A percentile compares a stretch with the other conserved stretches of the same genome.
phyloP scores from a whole-genome alignment of 2,888 invertebrate species.

The Eulithis prunata region DNA sequence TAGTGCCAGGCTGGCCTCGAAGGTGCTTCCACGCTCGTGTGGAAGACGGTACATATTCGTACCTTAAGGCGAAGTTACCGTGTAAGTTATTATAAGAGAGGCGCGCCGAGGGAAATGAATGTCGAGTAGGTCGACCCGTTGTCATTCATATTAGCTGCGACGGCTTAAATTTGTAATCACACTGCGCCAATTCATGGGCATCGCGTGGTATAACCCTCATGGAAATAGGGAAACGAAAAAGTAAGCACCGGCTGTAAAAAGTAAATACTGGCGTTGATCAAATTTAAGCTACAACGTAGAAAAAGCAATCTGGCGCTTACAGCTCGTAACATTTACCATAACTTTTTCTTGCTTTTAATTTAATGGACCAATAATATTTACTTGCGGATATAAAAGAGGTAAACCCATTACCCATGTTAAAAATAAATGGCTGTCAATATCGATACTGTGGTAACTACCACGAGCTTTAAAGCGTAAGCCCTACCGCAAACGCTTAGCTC shows the following conservation, averaged over 20 bases:
- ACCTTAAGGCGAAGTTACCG: constrained; percentile 78
- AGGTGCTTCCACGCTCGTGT: constrained; percentile 50
- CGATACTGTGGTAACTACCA: constrained; percentile 7
- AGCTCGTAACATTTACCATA: constrained; percentile 55
- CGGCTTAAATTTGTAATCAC: constrained; percentile 82
- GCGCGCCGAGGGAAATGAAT: constrained; percentile 83
- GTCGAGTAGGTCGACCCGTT: constrained; percentile 81
- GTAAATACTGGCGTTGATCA: constrained; percentile 60
- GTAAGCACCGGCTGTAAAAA: constrained; percentile 57
- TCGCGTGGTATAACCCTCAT: constrained; percentile 56
- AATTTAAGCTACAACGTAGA: constrained; percentile 55
- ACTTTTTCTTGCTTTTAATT: constrained; percentile 54
- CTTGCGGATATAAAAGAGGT: constrained; percentile 30
- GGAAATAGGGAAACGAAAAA: constrained; percentile 63
- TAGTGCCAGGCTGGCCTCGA: constrained; percentile 30
- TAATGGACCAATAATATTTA: constrained; percentile 53
- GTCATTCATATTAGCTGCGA: constrained; percentile 84
- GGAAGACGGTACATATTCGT: constrained; percentile 55
- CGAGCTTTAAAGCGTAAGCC: constrained; percentile 36
- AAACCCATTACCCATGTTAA: constrained; percentile 2
- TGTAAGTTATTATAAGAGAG: constrained; percentile 84
- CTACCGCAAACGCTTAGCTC: too few species aligned
- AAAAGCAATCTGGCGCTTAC: constrained; percentile 50
- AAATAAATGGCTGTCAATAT: constrained; percentile 2
- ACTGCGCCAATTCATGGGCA: constrained; percentile 73